A percentile compares a stretch with the other conserved stretches of the same genome.
These are phyloP conservation scores for Carettochelys insculpta DNA, from an alignment of 2,113 vertebrate genomes.

Conservation along the genomic window DNA sequence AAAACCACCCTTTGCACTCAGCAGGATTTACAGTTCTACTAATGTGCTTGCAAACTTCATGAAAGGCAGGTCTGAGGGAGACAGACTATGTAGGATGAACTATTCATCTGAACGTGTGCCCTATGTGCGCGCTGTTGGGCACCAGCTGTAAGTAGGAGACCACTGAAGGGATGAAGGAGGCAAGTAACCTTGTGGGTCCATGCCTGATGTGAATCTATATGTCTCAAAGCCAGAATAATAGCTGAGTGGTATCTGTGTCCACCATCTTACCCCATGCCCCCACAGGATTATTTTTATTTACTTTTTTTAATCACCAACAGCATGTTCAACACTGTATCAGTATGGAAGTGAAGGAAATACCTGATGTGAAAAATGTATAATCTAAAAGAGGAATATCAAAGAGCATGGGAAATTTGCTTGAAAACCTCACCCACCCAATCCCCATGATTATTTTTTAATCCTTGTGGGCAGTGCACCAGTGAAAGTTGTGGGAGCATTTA, in stretches of 20 bases:
- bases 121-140: background rate
- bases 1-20: background rate
- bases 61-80: background rate
- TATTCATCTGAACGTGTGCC: background rate
- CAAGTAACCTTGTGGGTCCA: background rate
- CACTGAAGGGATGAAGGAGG: background rate
- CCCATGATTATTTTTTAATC: background rate
- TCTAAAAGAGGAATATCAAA: background rate
- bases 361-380: background rate
- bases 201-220: background rate
- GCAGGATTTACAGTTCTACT: background rate
- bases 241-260: background rate
- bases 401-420: background rate
- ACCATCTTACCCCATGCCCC: background rate
- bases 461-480: conserved; percentile 10
- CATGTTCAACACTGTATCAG: background rate
- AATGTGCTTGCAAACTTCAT: background rate
- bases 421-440: background rate
- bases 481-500: background rate
- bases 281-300: conserved; percentile 9
- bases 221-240: background rate
- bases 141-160: background rate
- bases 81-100: background rate
- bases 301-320: background rate
- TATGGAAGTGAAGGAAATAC: background rate